Evolutionary conservation across 2,888 invertebrate species (phyloP).

Genomic region (Dilophus febrilis): DNA sequence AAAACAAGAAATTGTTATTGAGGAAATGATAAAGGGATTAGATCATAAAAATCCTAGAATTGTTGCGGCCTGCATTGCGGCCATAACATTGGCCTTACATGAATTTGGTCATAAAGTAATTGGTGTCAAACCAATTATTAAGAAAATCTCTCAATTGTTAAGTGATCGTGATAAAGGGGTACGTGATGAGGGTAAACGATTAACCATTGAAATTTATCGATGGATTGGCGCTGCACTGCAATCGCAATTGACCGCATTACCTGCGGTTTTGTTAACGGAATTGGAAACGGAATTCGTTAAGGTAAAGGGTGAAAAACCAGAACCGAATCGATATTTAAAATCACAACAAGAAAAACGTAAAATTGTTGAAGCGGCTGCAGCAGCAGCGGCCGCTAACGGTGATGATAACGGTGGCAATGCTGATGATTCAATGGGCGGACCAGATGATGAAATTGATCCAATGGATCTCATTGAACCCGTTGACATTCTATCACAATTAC

Average conservation of each 20-base stretch:
- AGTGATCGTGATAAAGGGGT: conserved; percentile 86
- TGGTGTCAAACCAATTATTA: conserved; percentile 71
- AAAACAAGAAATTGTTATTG: conserved; percentile 75
- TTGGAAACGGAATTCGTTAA: conserved; percentile 77
- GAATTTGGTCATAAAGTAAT: conserved; percentile 90
- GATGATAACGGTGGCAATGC: conserved; percentile 30
- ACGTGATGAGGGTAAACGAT: conserved; percentile 76
- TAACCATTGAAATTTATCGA: conserved; percentile 83
- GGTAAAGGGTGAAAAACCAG: conserved; percentile 29
- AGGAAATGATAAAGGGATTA: conserved; percentile 84
- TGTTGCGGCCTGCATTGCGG: conserved; percentile 64
- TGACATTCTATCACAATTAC: conserved; percentile 80
- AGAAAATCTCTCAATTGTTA: conserved; percentile 66
- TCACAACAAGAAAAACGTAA: conserved; percentile 29
- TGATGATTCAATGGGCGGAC: conserved; percentile 42
- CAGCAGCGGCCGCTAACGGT: conserved; percentile 28
- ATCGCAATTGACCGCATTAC: conserved; percentile 68
- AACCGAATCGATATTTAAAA: conserved; percentile 26
- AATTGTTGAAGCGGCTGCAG: conserved; percentile 14
- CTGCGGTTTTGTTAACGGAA: conserved; percentile 80
- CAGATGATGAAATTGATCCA: conserved; percentile 61
- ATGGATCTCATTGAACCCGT: conserved; percentile 83
- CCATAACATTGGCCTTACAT: conserved; percentile 57
- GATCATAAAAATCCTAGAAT: conserved; percentile 95
- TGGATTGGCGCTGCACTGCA: conserved; percentile 75